Base-by-base conservation (phyloP, 2,113 vertebrate genomes). In the Sphaerodactylus townsendi region DNA sequence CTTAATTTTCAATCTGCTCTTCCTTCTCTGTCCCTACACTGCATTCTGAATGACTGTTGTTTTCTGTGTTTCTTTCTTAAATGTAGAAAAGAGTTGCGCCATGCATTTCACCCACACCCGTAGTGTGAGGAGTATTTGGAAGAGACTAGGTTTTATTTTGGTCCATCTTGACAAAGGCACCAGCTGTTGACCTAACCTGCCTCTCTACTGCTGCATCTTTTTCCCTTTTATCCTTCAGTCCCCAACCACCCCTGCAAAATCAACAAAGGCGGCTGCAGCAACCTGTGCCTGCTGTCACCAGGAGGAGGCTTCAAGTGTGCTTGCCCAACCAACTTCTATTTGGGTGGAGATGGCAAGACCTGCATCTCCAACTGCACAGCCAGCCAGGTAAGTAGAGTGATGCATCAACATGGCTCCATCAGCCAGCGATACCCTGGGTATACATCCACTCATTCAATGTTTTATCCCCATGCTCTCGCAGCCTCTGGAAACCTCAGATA, bases 281-380 rank as follows among this genome's bases (percentile, higher is more conserved):
- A 99, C 94, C 96, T 99, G 72, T 99, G 98, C 88, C 97, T 99
- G 64, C 96, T 99, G 46, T 97, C 98, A 0, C 98, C 98, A 0
- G 97, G 96, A 0, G 98, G 98, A 3, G 96, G 96, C 8, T 97
- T 97, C 95, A 98, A 97, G 70, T 99, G 98, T 39, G 98, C 98
- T 65, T 99, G 98, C 90, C 98, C 98, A 86, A 99, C 98, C 93
- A 99, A 99, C 93, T 99, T 99, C 96, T 99, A 98, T 92, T 94
- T 99, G 96, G 97, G 98, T 28, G 93, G 92, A 0, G 98, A 99
- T 1, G 97, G 97, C 53, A 98, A 94, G 56, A 98, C 97, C 74
- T 99, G 98, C 17, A 97, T 99, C 94, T 99, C 98, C 92, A 99
- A 99, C 96, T 99, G 98, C 86, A 99, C 98, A 0, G 98, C 98